Percentiles rank a stretch among this genome's conserved stretches.
These are phyloP conservation scores for Rotaria macrura DNA, from an alignment of 2,888 invertebrate species.

Conservation along the genomic window DNA sequence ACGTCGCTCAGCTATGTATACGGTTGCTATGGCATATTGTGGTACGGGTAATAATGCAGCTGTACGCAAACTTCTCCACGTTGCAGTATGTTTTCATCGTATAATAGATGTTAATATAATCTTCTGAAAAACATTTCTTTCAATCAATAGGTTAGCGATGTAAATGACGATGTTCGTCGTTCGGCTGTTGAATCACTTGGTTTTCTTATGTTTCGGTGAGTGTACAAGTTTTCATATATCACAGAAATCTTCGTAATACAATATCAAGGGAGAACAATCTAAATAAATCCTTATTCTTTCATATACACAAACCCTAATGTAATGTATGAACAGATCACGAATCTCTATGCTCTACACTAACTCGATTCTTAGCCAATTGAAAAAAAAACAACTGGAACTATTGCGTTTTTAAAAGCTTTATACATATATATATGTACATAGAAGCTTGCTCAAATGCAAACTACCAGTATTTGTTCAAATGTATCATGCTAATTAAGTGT, in stretches of 20 bases:
- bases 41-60: constrained; percentile 95
- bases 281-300: too few species aligned
- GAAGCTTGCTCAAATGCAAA: too few species aligned
- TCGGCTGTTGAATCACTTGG: constrained; percentile 97
- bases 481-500: too few species aligned
- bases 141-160: constrained; percentile 66
- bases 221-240: not conserved
- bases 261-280: too few species aligned
- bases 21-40: constrained; percentile 92
- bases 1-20: constrained; percentile 90
- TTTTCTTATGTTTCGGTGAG: constrained; percentile 78
- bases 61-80: constrained; percentile 80
- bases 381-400: too few species aligned
- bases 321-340: too few species aligned
- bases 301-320: too few species aligned
- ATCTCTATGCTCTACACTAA: too few species aligned
- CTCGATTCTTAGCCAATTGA: too few species aligned
- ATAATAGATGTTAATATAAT: not conserved
- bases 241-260: not conserved
- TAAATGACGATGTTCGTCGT: constrained; percentile 93
- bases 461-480: too few species aligned
- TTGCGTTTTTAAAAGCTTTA: too few species aligned
- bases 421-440: too few species aligned
- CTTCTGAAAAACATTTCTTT: constrained; percentile 38
- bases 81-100: constrained; percentile 62